A percentile compares a stretch with the other conserved stretches of the same genome.
These are phyloP conservation scores for Nymphalis urticae DNA, from an alignment of 2,888 invertebrate genomes.

Conservation along the genomic window DNA sequence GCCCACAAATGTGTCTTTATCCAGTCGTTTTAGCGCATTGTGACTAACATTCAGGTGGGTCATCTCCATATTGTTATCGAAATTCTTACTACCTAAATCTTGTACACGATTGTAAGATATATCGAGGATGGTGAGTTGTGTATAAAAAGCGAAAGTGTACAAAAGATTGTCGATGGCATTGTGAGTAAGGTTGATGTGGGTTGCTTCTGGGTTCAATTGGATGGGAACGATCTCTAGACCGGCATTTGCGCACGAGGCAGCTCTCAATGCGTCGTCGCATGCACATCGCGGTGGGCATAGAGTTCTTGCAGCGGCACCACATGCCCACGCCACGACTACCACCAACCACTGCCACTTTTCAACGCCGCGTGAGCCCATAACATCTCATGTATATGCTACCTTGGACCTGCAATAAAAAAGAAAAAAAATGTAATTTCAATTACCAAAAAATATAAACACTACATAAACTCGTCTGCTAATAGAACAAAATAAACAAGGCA, in stretches of 20 bases:
- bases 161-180: conserved; percentile 91
- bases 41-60: conserved; percentile 88
- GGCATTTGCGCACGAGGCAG: conserved; percentile 89
- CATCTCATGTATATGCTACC: conserved; percentile 77
- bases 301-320: conserved; percentile 80
- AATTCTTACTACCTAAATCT: conserved; percentile 90
- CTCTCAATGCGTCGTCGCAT: conserved; percentile 89
- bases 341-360: conserved; percentile 78
- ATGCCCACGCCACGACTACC: conserved; percentile 79
- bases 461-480: not conserved
- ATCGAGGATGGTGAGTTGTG: conserved; percentile 89
- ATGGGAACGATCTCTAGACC: conserved; percentile 92
- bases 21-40: conserved; percentile 86
- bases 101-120: conserved; percentile 91
- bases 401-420: conserved; percentile 62
- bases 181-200: conserved; percentile 90
- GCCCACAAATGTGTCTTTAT: conserved; percentile 89
- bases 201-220: conserved; percentile 92
- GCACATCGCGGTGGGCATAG: conserved; percentile 91
- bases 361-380: conserved; percentile 77
- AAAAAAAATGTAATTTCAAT: conserved; percentile 34
- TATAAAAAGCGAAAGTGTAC: conserved; percentile 90
- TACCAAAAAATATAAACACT: no score
- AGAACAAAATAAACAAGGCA: not conserved
- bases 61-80: conserved; percentile 88